Conservation (phyloP, 2,888 invertebrate genomes). For the Lordiphosa andalusiaca region DNA sequence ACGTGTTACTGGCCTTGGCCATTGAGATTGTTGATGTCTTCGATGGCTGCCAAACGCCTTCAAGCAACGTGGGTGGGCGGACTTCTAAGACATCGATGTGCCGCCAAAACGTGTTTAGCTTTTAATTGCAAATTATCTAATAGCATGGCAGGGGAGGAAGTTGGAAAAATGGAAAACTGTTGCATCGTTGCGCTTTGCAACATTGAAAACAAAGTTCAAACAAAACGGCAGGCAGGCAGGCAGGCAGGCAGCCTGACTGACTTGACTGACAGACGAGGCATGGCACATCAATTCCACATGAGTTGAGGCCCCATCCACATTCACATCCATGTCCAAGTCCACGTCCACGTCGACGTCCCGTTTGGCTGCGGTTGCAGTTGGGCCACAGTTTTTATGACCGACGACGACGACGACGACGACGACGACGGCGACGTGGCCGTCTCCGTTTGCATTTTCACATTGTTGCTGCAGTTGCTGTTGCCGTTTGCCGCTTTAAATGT, state of each 20-base stretch:
- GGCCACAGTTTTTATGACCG: constrained; percentile 62
- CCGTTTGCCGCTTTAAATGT: constrained; percentile 65
- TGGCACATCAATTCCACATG: constrained; percentile 73
- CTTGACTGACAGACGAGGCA: constrained; percentile 55
- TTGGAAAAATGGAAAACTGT: constrained; percentile 30
- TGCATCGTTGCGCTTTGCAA: constrained; percentile 49
- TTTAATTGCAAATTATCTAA: constrained; percentile 70
- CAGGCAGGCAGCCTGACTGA: constrained; percentile 15
- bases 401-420: constrained; percentile 4
- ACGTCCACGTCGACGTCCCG: constrained; percentile 52
- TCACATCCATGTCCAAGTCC: constrained; percentile 35
- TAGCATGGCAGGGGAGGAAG: constrained; percentile 1
- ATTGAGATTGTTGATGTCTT: constrained; percentile 28
- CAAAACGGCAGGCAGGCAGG: constrained; percentile 40
- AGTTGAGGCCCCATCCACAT: constrained; percentile 50
- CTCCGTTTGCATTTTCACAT: constrained; percentile 61
- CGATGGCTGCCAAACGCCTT: constrained; percentile 42
- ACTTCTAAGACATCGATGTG: constrained; percentile 28
- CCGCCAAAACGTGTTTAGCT: constrained; percentile 66
- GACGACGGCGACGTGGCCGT: constrained; percentile 1
- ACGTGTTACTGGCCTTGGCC: constrained; percentile 70
- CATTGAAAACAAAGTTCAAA: constrained; percentile 72
- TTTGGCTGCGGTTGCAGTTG: constrained; percentile 44
- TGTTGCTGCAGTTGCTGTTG: constrained; percentile 48
- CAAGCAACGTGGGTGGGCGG: constrained; percentile 61